A percentile compares a stretch with the other conserved stretches of the same genome.
Conservation (phyloP, 2,113 vertebrate species). For the Oceanodroma tethys region DNA sequence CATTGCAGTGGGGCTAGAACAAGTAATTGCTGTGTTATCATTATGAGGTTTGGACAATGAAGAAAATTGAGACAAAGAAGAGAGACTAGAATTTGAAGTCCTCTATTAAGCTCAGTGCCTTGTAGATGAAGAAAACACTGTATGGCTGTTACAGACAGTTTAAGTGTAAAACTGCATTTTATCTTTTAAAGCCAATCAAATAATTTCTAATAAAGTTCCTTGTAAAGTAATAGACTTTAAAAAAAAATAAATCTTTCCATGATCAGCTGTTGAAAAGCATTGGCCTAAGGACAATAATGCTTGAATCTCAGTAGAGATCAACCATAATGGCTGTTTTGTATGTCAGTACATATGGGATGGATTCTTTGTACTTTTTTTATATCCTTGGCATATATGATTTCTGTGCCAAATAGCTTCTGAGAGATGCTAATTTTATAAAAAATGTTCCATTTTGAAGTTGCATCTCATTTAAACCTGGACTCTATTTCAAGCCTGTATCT, state of each 20-base stretch:
- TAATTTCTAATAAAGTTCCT: background rate
- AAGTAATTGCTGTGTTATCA: background rate
- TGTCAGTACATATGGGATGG: background rate
- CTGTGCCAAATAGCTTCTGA: background rate
- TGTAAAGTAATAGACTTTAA: background rate
- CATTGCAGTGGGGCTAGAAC: background rate
- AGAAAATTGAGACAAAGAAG: background rate
- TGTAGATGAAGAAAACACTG: background rate
- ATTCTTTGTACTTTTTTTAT: background rate
- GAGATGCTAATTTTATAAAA: background rate
- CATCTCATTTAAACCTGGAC: background rate
- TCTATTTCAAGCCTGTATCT: background rate
- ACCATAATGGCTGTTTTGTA: background rate
- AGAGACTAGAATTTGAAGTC: background rate
- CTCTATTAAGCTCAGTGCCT: background rate
- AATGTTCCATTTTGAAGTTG: background rate
- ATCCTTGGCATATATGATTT: background rate
- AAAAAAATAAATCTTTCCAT: background rate
- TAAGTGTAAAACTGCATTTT: background rate
- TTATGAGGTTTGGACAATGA: background rate
- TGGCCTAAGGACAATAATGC: background rate
- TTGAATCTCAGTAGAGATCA: background rate
- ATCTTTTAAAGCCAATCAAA: background rate
- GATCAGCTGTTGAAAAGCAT: background rate
- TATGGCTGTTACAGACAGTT: background rate